Evolutionary conservation across 2,797 vertebrate species (phyloP).

Genomic region (Sibirionetta formosa): DNA sequence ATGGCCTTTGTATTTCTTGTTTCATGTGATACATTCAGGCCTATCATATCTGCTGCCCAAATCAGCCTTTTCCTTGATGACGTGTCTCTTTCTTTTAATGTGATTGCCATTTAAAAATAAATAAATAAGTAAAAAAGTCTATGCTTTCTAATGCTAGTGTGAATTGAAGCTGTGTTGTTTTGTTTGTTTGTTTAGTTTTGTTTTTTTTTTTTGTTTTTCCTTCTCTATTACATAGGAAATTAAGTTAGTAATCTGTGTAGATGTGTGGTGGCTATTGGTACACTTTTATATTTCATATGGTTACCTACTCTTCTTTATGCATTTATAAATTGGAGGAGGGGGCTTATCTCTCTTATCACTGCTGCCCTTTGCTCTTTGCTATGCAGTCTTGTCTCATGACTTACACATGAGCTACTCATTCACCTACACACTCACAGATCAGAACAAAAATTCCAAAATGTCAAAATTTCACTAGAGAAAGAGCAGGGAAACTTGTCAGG

Average conservation of each 20-base stretch:
- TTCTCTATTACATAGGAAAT: background rate
- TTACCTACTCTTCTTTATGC: background rate
- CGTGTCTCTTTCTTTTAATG: background rate
- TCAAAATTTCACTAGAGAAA: conserved; percentile 15
- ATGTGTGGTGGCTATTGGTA: background rate
- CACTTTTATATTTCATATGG: background rate
- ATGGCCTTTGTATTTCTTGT: background rate
- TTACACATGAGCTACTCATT: background rate
- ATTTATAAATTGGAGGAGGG: background rate
- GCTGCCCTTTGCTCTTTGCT: background rate
- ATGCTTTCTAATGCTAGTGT: background rate
- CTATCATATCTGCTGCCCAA: background rate
- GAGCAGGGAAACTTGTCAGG: background rate
- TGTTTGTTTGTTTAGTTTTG: no score
- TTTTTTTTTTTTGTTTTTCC: accelerated
- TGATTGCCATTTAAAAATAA: accelerated
- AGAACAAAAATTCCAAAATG: conserved; percentile 5
- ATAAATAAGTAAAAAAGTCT: background rate
- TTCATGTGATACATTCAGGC: background rate
- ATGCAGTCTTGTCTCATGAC: background rate
- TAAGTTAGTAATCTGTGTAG: background rate
- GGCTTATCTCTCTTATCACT: background rate
- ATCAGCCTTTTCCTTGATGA: background rate
- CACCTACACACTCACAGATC: background rate
- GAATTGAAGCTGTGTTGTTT: background rate